Conservation (phyloP, 2,113 vertebrate species). For the Urocynchramus pylzowi region DNA sequence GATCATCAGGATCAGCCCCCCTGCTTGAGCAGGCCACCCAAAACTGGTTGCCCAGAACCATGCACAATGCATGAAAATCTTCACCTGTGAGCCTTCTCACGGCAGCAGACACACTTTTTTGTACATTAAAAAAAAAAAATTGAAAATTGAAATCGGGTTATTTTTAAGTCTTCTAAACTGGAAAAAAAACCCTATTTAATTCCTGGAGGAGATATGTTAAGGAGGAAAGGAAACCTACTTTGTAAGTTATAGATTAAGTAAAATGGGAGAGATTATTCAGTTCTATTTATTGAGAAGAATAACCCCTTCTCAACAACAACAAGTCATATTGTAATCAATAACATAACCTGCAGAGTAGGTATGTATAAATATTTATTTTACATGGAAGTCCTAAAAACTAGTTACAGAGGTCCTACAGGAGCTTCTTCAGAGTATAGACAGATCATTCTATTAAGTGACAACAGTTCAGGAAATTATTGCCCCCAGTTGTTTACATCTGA, state of each 20-base stretch:
- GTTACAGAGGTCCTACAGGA: neutral
- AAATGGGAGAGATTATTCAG: neutral
- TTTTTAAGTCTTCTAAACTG: neutral
- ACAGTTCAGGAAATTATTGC: neutral
- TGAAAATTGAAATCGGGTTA: accelerated
- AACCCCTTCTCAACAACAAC: neutral
- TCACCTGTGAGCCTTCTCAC: neutral
- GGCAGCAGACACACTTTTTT: neutral
- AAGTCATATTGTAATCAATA: neutral
- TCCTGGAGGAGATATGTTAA: neutral
- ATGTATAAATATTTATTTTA: neutral
- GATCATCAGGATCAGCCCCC: neutral
- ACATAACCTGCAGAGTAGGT: neutral
- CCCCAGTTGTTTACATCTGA: neutral
- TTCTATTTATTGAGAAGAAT: neutral
- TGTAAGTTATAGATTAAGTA: neutral
- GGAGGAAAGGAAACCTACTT: neutral
- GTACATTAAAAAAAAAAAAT: no score
- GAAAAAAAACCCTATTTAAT: neutral
- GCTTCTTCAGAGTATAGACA: neutral
- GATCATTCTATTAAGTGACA: neutral
- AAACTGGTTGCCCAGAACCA: neutral
- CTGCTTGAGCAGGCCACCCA: neutral
- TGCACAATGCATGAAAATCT: neutral
- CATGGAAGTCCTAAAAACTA: neutral